Evolutionary conservation across 2,888 invertebrate species (phyloP), one percentile per base, ranked within the genome.

Genomic region (Oscheius myriophilus): DNA sequence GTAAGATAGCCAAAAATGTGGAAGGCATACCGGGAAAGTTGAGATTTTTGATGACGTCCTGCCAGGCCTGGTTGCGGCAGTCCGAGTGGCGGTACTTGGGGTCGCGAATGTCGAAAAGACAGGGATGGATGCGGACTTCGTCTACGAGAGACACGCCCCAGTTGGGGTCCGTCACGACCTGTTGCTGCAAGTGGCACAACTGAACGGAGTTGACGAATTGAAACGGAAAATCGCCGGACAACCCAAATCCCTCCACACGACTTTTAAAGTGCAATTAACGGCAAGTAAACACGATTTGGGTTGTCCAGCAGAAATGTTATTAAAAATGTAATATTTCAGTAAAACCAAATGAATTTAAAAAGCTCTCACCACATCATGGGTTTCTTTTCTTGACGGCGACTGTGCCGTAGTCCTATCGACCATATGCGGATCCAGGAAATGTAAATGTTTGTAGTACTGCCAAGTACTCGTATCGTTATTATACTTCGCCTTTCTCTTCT

Each of bases 361-460:
- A 6, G 18, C n/a, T 2, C 73, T 23, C 52, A 70, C 73, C 26
- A 73, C 75, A 16, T 72, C 73, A 25, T 55, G 65, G 11, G 68
- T 71, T 33, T 79, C 80, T 53, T 76, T 80, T 26, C 74, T 65
- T 3, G 75, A 73, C 21, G 80, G 80, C 25, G 75, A 81, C 21
- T 73, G 70, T 42, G 76, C 74, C 46, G 67, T 62, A 0, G 75
- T 72, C 52, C 84, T 67, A 62, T 84, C 84, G 12, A 77, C 70
- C 82, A 84, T 84, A 62, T 83, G 81, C 0, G 84, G 83, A 65
- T 84, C 82, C n/a, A 84, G 74, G 62, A 84, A 84, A n/a, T 57
- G 65, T 9, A 84, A 71, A 62, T 81, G 78, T 67, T 84, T 81
- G 63, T 71, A 83, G 55, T 83, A 82, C 51, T 83, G 83, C 83